Evolutionary conservation across 2,888 invertebrate genomes (phyloP), one percentile per base, ranked within the genome.

Genomic region (Halictus quadricinctus): DNA sequence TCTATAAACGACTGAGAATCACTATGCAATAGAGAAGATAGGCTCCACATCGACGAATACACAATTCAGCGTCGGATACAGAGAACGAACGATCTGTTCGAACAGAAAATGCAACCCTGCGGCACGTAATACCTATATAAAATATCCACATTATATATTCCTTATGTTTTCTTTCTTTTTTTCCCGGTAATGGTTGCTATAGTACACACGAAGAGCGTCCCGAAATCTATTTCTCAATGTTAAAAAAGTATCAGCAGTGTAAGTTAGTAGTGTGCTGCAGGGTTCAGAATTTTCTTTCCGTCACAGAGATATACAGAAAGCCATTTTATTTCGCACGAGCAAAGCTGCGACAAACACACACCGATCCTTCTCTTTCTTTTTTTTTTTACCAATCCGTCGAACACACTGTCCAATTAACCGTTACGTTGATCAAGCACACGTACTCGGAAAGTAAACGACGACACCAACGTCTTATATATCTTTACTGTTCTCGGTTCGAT

Each of bases 291-390:
- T 54, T 29, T 64, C 64, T 64, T 21, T 76, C 76, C 72, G 58
- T 77, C 79, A 75, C 70, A 80, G 78, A 81, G 83, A 84, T 83
- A 84, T 83, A 81, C 84, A 66, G 75, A 79, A 66, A 66, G 29
- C 29, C 36, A 36, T 18, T 66, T 29, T 18, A 18, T 8, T 66
- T 58, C 58, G 58, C 64, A 64, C 25, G 64, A 64, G 15, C 64
- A 29, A 29, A 29, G 64, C 64, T 29, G 64, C 64, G 58, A 15
- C 29, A 36, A 36, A 29, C 29, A 15, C 64, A 15, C 64, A 36
- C 36, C 36, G 64, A 64, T 64, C 64, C 64, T 29, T 15, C 29
- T 36, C 64, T 64, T 64, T n/a, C 25, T 29, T 36, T 36, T 1
- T 4, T 18, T 25, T 29, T 64, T 25, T 15, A 36, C 70, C 10